Evolutionary conservation across 2,888 invertebrate genomes (phyloP), one percentile per base, ranked within the genome.

Genomic region (Orthosia cruda): DNA sequence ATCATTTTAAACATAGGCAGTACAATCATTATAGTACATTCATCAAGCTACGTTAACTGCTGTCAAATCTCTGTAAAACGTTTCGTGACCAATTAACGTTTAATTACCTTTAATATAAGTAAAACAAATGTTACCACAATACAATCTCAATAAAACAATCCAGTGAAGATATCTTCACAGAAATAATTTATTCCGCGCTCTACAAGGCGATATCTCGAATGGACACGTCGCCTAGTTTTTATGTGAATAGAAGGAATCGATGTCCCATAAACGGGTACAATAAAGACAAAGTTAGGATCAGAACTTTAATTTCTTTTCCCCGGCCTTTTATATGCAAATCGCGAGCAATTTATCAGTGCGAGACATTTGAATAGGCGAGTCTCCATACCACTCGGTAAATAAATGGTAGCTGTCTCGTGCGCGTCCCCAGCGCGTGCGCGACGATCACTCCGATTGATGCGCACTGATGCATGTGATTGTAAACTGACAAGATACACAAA

Each of bases 281-380:
- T 91, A 91, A 90, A 89, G 89, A 91, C 91, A 91, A 93, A 91
- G 91, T 93, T 92, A 92, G 91, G 86, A 89, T 89, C 84, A 87
- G 85, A 84, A 83, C 85, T 91, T 91, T 87, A 90, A 91, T 92
- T 93, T 91, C 89, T 91, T 93, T 93, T 91, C 87, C 85, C 74
- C 76, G 71, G 80, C 89, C 93, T 93, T 95, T 94, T 95, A 95
- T 94, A 95, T 95, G 95, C 94, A 94, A 95, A 95, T 95, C 87
- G 89, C 80, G 89, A 85, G 89, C 93, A 96, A 95, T 96, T 96
- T 96, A 96, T 95, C 95, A 95, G 92, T 84, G 86, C 80, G 83
- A 79, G 95, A 95, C 96, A 90, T 93, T 92, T 96, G 93, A 96
- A 96, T 96, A 92, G 94, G 89, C 88, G 85, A 92, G 89, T 92